phyloP scores from a whole-genome alignment of 2,888 invertebrate species.

The Aquatica leii region DNA sequence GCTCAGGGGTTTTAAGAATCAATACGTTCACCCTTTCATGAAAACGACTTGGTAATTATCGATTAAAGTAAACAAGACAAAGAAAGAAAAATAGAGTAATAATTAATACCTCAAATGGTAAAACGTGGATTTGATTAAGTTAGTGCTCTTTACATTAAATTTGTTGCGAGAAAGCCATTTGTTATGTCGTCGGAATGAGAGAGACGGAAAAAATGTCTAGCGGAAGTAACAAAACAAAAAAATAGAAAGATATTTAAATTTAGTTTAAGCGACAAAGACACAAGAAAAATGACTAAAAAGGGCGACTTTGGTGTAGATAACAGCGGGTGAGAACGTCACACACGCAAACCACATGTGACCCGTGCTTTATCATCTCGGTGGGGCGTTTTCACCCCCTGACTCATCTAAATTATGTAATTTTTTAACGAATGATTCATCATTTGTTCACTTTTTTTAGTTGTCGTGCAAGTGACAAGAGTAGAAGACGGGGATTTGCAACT shows the following conservation, averaged over 20 bases:
- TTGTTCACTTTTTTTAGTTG: constrained; percentile 19
- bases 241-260: background rate
- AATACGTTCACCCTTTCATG: background rate
- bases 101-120: constrained; percentile 13
- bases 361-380: constrained; percentile 34
- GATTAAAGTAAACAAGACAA: background rate
- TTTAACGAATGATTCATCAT: constrained; percentile 35
- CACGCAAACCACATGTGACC: constrained; percentile 39
- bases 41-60: background rate
- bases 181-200: constrained; percentile 17
- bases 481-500: background rate
- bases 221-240: constrained; percentile 6
- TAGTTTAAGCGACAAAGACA: constrained; percentile 13
- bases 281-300: constrained; percentile 18
- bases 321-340: constrained; percentile 33
- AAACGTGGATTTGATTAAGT: constrained; percentile 22
- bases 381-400: constrained; percentile 39
- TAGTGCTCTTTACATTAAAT: constrained; percentile 20
- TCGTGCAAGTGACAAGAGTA: constrained; percentile 12
- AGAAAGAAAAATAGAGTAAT: background rate
- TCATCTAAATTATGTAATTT: constrained; percentile 40
- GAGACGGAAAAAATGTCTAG: constrained; percentile 3
- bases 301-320: constrained; percentile 31
- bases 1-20: background rate
- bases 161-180: constrained; percentile 22